Base-by-base conservation (phyloP, 1,140 invertebrate genomes). In the Drosophila repleta region DNA sequence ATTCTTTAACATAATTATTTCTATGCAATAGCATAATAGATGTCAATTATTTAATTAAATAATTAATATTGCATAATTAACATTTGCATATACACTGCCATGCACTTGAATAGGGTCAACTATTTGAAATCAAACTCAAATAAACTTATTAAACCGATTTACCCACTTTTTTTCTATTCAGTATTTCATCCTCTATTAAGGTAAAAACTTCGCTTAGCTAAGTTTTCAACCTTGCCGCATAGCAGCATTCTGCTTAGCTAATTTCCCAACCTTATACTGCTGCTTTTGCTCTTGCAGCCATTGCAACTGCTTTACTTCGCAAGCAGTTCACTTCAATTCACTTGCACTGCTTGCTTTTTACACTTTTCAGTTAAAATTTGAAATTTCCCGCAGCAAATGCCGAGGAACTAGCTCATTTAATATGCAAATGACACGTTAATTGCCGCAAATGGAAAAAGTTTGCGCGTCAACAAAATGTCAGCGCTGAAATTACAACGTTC, bases 391-490 rank as follows among this genome's bases (percentile, higher is more conserved):
- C 24, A 20, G 55, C 55, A 57, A 43, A 43, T 51, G n/a, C 37
- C 17, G 17, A 20, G 17, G 15, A 32, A 46, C 15, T 53, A 32
- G 37, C 15, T 53, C 29, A 70, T 64, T 70, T 70, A 56, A 32
- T 70, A 55, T 56, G 67, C 43, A 55, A 71, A 71, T 51, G 48
- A 37, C 53, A 64, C 26, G 51, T 48, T 53, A 53, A 45, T 46
- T 53, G 39, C 17, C 20, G 41, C 58, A 69, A 46, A 69, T 41
- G 29, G 26, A 35, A 32, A 48, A 63, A 64, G 20, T 62, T 46
- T 20, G 24, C 4, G 52, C 46, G 67, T 55, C 52, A 70, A 70
- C 49, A 69, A 55, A 52, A 49, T 64, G 60, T 55, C 60, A 49
- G 10, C 7, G 17, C 3, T 17, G 20, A 46, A 53, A 55, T 55